Evolutionary conservation across 2,113 vertebrate genomes (phyloP).

Genomic region (Zosterops borbonicus): DNA sequence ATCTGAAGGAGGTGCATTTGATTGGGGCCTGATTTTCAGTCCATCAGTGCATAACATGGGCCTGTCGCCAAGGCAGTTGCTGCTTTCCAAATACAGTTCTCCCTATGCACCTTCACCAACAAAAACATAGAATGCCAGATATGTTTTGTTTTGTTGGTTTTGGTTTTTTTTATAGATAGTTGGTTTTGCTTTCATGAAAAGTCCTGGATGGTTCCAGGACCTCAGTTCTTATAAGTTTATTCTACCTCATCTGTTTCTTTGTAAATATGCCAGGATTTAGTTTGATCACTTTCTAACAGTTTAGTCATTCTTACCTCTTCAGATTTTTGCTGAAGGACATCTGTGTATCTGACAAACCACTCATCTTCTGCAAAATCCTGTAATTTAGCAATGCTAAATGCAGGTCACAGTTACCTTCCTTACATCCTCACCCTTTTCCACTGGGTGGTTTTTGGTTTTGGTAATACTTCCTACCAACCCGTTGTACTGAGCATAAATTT

Average conservation of each 20-base stretch:
- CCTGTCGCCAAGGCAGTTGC: background rate
- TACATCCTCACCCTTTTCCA: background rate
- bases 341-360: background rate
- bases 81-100: background rate
- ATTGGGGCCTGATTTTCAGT: background rate
- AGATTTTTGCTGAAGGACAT: background rate
- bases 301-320: background rate
- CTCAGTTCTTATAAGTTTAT: background rate
- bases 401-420: background rate
- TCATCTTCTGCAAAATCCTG: background rate
- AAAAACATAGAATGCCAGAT: background rate
- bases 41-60: background rate
- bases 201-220: background rate
- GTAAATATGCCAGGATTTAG: background rate
- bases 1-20: background rate
- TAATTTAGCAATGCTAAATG: background rate
- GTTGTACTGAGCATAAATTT: background rate
- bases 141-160: background rate
- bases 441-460: background rate
- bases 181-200: background rate
- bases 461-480: background rate
- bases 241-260: background rate
- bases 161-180: background rate
- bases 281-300: background rate
- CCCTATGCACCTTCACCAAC: background rate